Evolutionary conservation across 2,797 vertebrate species (phyloP).

Genomic region (Sandelia bainsii): DNA sequence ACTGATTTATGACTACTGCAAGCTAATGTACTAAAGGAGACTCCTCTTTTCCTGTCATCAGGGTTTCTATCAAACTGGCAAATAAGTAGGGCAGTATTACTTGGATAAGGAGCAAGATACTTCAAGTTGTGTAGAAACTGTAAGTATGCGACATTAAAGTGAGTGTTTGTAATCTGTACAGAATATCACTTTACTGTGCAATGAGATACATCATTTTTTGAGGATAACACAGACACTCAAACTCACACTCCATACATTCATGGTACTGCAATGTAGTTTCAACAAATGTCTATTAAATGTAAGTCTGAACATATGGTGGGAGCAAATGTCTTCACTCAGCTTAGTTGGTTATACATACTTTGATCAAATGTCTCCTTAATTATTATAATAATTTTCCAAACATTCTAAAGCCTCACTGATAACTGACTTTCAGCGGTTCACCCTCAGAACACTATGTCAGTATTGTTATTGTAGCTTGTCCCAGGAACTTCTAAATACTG

Average conservation of each 20-base stretch:
- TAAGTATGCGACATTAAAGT: conserved; percentile 21
- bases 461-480: neutral
- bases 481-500: conserved; percentile 6
- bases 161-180: conserved; percentile 25
- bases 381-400: conserved; percentile 10
- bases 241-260: neutral
- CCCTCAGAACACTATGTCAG: neutral
- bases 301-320: neutral
- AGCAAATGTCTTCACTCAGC: conserved; percentile 9
- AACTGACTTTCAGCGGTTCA: conserved; percentile 24
- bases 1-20: conserved; percentile 89
- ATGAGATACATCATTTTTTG: conserved; percentile 13
- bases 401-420: neutral
- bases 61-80: conserved; percentile 82
- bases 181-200: conserved; percentile 11
- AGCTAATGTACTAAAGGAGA: conserved; percentile 79
- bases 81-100: conserved; percentile 78
- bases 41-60: conserved; percentile 67
- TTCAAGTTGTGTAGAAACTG: conserved; percentile 46
- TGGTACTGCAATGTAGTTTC: neutral
- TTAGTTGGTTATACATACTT: conserved; percentile 12
- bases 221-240: neutral
- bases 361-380: conserved; percentile 24
- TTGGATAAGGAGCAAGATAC: conserved; percentile 49
- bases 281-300: conserved; percentile 26